Conservation (phyloP, 2,797 vertebrate genomes). For the Aulostomus chinensis region DNA sequence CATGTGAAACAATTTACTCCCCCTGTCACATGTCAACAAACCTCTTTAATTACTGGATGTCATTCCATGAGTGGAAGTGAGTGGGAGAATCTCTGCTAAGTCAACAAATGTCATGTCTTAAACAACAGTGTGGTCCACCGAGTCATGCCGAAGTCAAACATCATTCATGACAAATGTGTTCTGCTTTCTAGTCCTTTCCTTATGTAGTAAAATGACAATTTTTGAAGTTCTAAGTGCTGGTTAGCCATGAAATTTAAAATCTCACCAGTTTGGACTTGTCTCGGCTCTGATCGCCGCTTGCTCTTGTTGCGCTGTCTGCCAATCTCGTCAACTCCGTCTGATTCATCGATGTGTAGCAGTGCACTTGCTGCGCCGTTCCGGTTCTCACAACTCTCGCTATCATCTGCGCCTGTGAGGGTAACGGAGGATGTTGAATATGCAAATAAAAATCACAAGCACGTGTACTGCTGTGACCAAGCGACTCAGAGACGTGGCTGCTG, state of each 20-base stretch:
- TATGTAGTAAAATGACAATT: too few species aligned
- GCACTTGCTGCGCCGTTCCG: conserved; percentile 95
- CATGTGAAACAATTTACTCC: too few species aligned
- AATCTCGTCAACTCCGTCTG: conserved; percentile 87
- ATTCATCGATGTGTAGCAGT: conserved; percentile 93
- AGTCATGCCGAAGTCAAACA: too few species aligned
- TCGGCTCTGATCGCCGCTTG: conserved; percentile 90
- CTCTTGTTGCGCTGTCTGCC: conserved; percentile 92
- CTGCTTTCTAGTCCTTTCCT: too few species aligned
- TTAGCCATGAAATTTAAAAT: not conserved
- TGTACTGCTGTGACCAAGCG: conserved; percentile 28
- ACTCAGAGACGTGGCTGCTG: conserved; percentile 36
- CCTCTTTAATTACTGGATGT: too few species aligned
- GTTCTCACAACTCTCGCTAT: conserved; percentile 90
- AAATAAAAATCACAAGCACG: conserved; percentile 1
- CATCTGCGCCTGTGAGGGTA: conserved; percentile 67
- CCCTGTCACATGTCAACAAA: too few species aligned
- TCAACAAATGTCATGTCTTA: too few species aligned
- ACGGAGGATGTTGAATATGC: not conserved
- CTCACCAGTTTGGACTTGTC: conserved; percentile 98
- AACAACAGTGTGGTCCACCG: too few species aligned
- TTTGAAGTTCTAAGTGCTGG: not conserved
- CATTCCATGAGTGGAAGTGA: too few species aligned
- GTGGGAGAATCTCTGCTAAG: too few species aligned
- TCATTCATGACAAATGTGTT: too few species aligned